Evolutionary conservation across 2,888 invertebrate species (phyloP).

Genomic region (Volucella bombylans): DNA sequence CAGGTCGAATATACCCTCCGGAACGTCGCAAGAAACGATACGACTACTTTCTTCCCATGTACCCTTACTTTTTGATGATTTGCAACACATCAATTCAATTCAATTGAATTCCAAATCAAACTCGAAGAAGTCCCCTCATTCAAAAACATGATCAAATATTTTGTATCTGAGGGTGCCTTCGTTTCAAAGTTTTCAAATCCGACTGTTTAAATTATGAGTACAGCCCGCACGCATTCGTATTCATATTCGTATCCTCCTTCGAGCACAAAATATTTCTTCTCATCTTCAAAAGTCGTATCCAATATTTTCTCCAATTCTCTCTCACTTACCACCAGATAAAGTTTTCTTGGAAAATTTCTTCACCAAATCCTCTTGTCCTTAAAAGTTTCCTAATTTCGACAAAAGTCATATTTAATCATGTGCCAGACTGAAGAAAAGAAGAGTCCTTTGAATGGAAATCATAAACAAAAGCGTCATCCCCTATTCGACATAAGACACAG

Average conservation of each 20-base stretch:
- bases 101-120: too few relatives aligned
- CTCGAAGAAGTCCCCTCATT: too few relatives aligned
- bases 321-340: background rate
- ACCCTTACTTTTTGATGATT: too few relatives aligned
- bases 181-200: background rate
- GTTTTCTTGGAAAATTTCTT: conserved; percentile 2
- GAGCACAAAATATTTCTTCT: background rate
- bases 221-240: too few relatives aligned
- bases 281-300: background rate
- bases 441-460: conserved; percentile 13
- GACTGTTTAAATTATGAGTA: background rate
- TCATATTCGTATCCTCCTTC: too few relatives aligned
- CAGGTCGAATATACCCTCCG: too few relatives aligned
- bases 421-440: background rate
- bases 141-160: too few relatives aligned
- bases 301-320: background rate
- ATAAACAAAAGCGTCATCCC: background rate
- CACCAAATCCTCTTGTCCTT: background rate
- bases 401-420: conserved; percentile 35
- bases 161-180: too few relatives aligned
- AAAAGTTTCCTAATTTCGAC: background rate
- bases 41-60: too few relatives aligned
- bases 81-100: too few relatives aligned
- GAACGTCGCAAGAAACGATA: too few relatives aligned
- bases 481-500: conserved; percentile 5